Percentiles rank a stretch among this genome's conserved stretches.
Conservation (phyloP, 1,140 invertebrate genomes). For the Hormaphis cornu region DNA sequence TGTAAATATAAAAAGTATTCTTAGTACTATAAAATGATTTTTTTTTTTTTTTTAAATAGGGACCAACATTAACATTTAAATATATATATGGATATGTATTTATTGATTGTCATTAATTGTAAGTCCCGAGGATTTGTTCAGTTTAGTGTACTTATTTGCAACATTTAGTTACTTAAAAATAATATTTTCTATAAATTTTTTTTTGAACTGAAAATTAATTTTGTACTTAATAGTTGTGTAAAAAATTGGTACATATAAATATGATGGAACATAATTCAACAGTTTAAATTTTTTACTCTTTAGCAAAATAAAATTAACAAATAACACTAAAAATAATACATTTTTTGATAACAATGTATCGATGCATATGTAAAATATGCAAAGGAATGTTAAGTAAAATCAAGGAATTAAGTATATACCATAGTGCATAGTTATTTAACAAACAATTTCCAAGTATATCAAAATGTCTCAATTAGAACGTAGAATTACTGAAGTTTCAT, state of each 20-base stretch:
- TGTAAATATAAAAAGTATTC: no score
- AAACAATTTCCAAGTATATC: not conserved
- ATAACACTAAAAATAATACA: not conserved
- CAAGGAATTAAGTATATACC: conserved; percentile 4
- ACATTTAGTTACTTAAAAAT: no score
- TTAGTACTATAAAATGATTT: no score
- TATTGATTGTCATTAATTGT: no score
- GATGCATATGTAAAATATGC: not conserved
- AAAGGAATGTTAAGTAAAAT: conserved; percentile 10
- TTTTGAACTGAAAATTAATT: no score
- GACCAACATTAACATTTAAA: no score
- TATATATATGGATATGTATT: no score
- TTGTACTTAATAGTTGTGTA: no score
- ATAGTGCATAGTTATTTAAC: conserved; percentile 4
- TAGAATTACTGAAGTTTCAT: conserved; percentile 23
- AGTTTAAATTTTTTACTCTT: not conserved
- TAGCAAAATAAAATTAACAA: not conserved
- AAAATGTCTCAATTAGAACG: conserved; percentile 7
- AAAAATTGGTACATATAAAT: not conserved
- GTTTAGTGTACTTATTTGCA: no score
- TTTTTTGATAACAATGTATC: not conserved
- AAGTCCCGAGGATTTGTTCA: no score
- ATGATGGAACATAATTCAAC: not conserved
- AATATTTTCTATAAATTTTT: no score
- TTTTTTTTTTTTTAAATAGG: no score